Base-by-base conservation (phyloP, 1,140 invertebrate species). In the Hestina assimilis region DNA sequence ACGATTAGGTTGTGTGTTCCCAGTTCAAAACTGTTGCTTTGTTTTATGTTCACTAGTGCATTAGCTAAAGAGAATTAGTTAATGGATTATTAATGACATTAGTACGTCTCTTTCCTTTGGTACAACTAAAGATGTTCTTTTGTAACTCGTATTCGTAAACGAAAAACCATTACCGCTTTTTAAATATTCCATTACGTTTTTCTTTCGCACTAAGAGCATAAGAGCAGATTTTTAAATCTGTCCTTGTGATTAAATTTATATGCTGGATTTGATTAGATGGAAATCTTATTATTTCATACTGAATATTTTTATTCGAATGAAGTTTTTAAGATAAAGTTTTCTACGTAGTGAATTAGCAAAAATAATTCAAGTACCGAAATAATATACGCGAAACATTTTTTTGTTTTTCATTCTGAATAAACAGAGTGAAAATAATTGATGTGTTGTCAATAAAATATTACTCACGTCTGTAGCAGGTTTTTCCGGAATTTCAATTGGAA, bases 381-480 rank as follows among this genome's bases (percentile, higher is more conserved):
- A 33, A 26, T 47, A 47, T 59, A 45, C 31, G n/a, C n/a, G n/a
- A n/a, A n/a, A n/a, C n/a, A n/a, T n/a, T n/a, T n/a, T n/a, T n/a
- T n/a, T n/a, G n/a, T 41, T 20, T 52, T 45, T 31, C 23, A 43
- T 28, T 28, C 12, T 29, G 41, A 19, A 63, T 62, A 52, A 63
- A 52, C 48, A 19, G 28, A 38, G 26, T 43, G 42, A 24, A 40
- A 47, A 40, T 35, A 63, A 63, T 57, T 63, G 60, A 63, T 42
- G 48, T 38, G 54, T 63, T 38, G 54, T 63, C 47, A 43, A 53
- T 51, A 63, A 56, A 57, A 63, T 63, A 63, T 63, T 42, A 57
- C 54, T 53, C 54, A 57, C 48, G 54, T 63, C 54, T 41, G 48
- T 47, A 48, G 43, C 60, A 52, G 28, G 59, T 33, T 46, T 38